These are phyloP conservation scores for Drosophila paulistorum DNA, from an alignment of 1,140 invertebrate genomes.

Conservation along the genomic window DNA sequence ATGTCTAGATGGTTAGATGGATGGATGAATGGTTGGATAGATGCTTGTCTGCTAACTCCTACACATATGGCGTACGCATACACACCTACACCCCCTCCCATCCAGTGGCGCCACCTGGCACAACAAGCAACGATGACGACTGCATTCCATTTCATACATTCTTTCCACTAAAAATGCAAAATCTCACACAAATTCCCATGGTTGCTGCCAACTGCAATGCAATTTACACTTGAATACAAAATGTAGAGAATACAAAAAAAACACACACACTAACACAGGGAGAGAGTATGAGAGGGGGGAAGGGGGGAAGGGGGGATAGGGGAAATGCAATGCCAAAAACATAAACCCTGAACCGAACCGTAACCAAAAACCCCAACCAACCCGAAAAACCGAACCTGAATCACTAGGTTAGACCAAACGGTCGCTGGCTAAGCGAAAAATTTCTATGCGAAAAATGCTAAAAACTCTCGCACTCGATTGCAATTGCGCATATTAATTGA, in stretches of 20 bases:
- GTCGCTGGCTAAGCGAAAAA: slow-evolving; percentile 37
- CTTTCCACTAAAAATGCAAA: slow-evolving; percentile 63
- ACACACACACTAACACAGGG: neutral
- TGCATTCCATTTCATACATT: slow-evolving; percentile 41
- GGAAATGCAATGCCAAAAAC: slow-evolving; percentile 39
- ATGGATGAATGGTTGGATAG: slow-evolving; percentile 21
- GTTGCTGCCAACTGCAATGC: slow-evolving; percentile 62
- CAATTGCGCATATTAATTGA: slow-evolving; percentile 76
- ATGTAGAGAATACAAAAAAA: slow-evolving; percentile 34
- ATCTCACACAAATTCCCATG: slow-evolving; percentile 54
- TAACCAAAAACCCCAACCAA: neutral
- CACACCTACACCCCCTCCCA: neutral
- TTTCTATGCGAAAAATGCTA: slow-evolving; percentile 68
- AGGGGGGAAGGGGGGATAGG: too few species aligned
- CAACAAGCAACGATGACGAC: slow-evolving; percentile 43
- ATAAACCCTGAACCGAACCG: slow-evolving; percentile 35
- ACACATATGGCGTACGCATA: slow-evolving; percentile 39
- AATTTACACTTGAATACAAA: slow-evolving; percentile 77
- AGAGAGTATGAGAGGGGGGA: neutral
- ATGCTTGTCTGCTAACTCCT: slow-evolving; percentile 49
- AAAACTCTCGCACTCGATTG: slow-evolving; percentile 52
- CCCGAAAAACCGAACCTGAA: slow-evolving; percentile 23
- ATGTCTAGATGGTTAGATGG: slow-evolving; percentile 34
- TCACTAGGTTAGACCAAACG: slow-evolving; percentile 14
- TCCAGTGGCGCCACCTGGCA: slow-evolving; percentile 54